Base-by-base conservation (phyloP, 2,888 invertebrate species). In the Drosophila pegasa region DNA sequence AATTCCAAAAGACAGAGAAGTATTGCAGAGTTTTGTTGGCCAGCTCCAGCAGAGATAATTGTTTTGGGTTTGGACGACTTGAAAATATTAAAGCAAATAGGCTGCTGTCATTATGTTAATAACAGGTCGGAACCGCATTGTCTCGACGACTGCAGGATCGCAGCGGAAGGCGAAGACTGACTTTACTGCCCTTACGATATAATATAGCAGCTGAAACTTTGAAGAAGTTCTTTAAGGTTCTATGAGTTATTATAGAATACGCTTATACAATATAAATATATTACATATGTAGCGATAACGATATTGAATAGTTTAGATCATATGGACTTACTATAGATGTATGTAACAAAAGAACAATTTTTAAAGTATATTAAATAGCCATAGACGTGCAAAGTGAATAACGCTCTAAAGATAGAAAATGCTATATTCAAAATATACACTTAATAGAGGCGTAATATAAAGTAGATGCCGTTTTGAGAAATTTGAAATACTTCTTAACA, bases 41-140 rank as follows among this genome's bases (percentile, higher is more conserved):
- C 69, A 68, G 61, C 75, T 79, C 84, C 70, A 80, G 78, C 85
- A 62, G 71, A 81, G 87, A 87, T 81, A 81, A 81, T 81, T 87
- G 87, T 70, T 87, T 78, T 71, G 70, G 78, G 64, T 66, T 81
- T 65, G 68, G 63, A 81, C 75, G 85, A 69, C 65, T 86, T 67
- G 65, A 71, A 75, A 83, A 78, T 75, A 78, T 80, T 89, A 89
- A 89, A 89, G 89, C 83, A 90, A 89, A 89, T 90, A 90, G 82
- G 89, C 81, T 86, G 84, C 90, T 87, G 80, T 84, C 86, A 89
- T 89, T 89, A 89, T 72, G 80, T 78, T 89, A 89, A 89, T 89
- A 86, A 89, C 90, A 90, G 88, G 90, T 86, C 90, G 89, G 78
- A 59, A 81, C 66, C 69, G 75, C 86, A 85, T 71, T 71, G 75